phyloP scores from a whole-genome alignment of 2,797 vertebrate genomes.

The Melanotaenia parkinsoni region DNA sequence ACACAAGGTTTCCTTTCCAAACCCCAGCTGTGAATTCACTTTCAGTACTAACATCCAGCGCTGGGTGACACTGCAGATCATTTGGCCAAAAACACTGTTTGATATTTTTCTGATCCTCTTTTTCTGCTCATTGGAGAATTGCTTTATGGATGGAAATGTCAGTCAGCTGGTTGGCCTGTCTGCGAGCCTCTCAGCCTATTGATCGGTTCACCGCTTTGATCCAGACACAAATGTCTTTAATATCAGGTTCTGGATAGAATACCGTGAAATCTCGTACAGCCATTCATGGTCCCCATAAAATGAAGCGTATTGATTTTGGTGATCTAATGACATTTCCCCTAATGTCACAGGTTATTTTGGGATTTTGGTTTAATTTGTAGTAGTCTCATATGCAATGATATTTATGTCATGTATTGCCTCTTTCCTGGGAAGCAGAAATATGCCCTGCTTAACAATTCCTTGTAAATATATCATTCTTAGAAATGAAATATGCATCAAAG shows the following conservation, averaged over 20 bases:
- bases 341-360: not conserved
- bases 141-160: slow-evolving; percentile 15
- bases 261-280: slow-evolving; percentile 11
- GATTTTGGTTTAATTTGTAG: slow-evolving; percentile 7
- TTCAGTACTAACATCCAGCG: slow-evolving; percentile 40
- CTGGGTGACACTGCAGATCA: slow-evolving; percentile 42
- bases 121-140: not conserved
- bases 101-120: slow-evolving; percentile 33
- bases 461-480: not conserved
- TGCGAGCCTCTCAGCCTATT: slow-evolving; percentile 11
- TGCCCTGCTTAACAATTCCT: not conserved
- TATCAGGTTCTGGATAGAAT: slow-evolving; percentile 8
- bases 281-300: slow-evolving; percentile 3
- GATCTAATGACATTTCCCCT: slow-evolving; percentile 6
- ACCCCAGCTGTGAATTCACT: slow-evolving; percentile 48
- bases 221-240: slow-evolving; percentile 27
- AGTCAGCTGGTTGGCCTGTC: slow-evolving; percentile 1
- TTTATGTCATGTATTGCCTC: not conserved
- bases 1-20: slow-evolving; percentile 45
- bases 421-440: not conserved
- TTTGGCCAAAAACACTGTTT: slow-evolving; percentile 40
- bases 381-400: not conserved
- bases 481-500: not conserved
- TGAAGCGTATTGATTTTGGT: slow-evolving; percentile 22
- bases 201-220: slow-evolving; percentile 15